phyloP scores from a whole-genome alignment of 2,888 invertebrate genomes.

The Phengaris arion region DNA sequence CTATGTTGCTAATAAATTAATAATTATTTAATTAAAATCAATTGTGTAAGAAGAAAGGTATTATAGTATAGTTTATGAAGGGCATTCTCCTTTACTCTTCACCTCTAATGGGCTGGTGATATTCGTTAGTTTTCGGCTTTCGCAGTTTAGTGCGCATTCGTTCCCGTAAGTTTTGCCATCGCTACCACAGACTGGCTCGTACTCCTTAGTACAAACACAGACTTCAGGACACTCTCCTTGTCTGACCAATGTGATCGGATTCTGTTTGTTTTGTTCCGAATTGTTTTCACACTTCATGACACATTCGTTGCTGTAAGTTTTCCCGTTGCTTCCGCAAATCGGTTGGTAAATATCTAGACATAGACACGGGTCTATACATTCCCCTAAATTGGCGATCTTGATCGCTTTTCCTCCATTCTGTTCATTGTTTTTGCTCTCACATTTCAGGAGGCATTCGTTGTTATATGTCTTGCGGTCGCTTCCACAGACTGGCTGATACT shows the following conservation, averaged over 20 bases:
- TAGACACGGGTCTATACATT: conserved; percentile 39
- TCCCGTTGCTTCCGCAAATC: conserved; percentile 38
- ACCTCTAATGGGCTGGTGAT: not conserved
- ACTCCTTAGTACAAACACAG: conserved; percentile 33
- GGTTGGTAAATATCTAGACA: conserved; percentile 39
- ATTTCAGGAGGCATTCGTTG: conserved; percentile 40
- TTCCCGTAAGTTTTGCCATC: conserved; percentile 47
- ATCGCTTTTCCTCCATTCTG: conserved; percentile 28
- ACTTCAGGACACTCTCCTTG: conserved; percentile 14
- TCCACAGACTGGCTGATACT: conserved; percentile 43
- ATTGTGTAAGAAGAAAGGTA: not conserved
- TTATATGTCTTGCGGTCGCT: conserved; percentile 42
- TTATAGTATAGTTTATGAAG: not conserved
- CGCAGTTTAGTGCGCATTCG: conserved; percentile 45
- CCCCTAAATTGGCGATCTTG: conserved; percentile 37
- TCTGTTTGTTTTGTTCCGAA: conserved; percentile 24
- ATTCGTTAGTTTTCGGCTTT: conserved; percentile 41
- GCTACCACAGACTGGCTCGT: conserved; percentile 45
- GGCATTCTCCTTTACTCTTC: conserved; percentile 34
- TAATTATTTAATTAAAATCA: too few relatives aligned
- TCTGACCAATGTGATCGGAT: conserved; percentile 6
- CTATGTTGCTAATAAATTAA: too few relatives aligned
- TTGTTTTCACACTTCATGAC: conserved; percentile 36
- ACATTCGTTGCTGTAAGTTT: conserved; percentile 36
- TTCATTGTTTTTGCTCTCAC: conserved; percentile 36